Conservation (phyloP, 2,113 vertebrate genomes). For the Scopus umbretta region DNA sequence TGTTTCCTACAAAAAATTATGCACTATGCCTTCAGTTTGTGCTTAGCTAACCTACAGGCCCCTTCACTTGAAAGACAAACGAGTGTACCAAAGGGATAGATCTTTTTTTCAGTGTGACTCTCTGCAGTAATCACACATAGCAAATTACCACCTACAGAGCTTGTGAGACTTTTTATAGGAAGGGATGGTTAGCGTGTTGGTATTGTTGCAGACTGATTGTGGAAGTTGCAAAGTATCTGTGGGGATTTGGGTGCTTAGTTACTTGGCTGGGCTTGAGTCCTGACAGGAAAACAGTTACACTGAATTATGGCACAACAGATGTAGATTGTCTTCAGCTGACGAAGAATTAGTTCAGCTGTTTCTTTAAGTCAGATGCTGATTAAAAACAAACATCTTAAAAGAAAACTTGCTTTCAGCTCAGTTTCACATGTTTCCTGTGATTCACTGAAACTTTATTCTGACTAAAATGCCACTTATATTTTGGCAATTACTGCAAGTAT, state of each 20-base stretch:
- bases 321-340: slow-evolving; percentile 32
- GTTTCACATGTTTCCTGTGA: not conserved
- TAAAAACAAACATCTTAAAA: slow-evolving; percentile 24
- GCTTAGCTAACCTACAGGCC: not conserved
- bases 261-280: not conserved
- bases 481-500: not conserved
- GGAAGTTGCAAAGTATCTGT: slow-evolving; percentile 30
- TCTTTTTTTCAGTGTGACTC: not conserved
- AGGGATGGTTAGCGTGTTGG: not conserved
- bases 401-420: slow-evolving; percentile 1
- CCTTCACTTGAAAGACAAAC: not conserved
- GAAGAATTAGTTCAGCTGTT: slow-evolving; percentile 41
- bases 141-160: not conserved
- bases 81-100: not conserved
- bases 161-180: not conserved
- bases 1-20: not conserved
- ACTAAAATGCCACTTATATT: not conserved
- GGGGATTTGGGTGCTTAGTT: slow-evolving; percentile 31
- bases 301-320: slow-evolving; percentile 37
- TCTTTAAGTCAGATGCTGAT: slow-evolving; percentile 3
- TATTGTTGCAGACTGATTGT: not conserved
- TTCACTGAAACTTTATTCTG: not conserved
- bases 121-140: not conserved
- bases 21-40: not conserved
- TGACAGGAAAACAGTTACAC: slow-evolving; percentile 19